These are phyloP conservation scores for Schrankia costaestrigalis DNA, from an alignment of 2,888 invertebrate genomes.

Conservation along the genomic window DNA sequence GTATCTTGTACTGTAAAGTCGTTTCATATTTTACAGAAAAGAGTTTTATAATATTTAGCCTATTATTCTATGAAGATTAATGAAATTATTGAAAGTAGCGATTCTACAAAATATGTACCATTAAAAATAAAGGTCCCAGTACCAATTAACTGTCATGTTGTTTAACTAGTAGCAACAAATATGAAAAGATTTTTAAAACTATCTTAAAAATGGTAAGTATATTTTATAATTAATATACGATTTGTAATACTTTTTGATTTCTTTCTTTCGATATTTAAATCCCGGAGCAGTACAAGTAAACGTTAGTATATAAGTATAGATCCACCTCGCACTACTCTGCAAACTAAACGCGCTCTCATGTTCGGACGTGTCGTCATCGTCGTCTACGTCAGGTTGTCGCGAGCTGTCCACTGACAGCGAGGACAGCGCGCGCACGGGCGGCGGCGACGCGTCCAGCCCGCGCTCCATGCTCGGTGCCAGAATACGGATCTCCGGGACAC, in stretches of 20 bases:
- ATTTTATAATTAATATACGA: not conserved
- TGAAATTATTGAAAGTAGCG: too few species aligned
- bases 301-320: slow-evolving; percentile 19
- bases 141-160: too few species aligned
- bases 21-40: not conserved
- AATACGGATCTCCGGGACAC: slow-evolving; percentile 90
- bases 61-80: not conserved
- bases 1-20: slow-evolving; percentile 39
- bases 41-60: slow-evolving; percentile 2
- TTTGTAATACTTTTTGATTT: too few species aligned
- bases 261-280: not conserved
- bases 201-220: too few species aligned
- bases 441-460: slow-evolving; percentile 82
- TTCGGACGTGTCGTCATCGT: slow-evolving; percentile 67
- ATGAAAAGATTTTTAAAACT: too few species aligned
- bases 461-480: slow-evolving; percentile 91
- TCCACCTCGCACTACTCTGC: slow-evolving; percentile 71
- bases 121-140: too few species aligned
- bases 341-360: slow-evolving; percentile 78
- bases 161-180: too few species aligned
- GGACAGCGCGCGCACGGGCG: slow-evolving; percentile 37
- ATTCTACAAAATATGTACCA: too few species aligned
- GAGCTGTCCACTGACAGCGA: slow-evolving; percentile 39
- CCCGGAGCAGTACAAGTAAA: slow-evolving; percentile 23
- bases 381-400: slow-evolving; percentile 20